Evolutionary conservation across 2,888 invertebrate species (phyloP).

Genomic region (Phania funesta): DNA sequence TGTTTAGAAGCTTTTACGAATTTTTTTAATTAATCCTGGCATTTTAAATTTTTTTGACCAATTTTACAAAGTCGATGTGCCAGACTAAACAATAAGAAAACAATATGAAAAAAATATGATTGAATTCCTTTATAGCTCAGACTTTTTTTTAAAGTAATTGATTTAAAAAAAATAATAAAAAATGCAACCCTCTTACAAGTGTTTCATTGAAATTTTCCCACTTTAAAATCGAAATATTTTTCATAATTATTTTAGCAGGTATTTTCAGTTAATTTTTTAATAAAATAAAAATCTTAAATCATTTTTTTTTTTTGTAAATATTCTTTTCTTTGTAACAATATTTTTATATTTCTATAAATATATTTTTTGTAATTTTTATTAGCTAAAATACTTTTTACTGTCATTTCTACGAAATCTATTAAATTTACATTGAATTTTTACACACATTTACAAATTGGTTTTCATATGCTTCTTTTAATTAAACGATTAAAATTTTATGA

Average conservation of each 20-base stretch:
- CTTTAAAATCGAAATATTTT: neutral
- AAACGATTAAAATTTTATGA: constrained; percentile 22
- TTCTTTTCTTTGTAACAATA: constrained; percentile 3
- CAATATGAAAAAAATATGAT: too few relatives aligned
- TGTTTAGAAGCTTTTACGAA: too few relatives aligned
- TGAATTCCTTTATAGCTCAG: neutral
- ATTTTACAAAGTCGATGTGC: too few relatives aligned
- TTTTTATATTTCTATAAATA: neutral
- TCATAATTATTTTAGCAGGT: constrained; percentile 2
- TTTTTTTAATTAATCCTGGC: too few relatives aligned
- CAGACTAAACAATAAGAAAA: too few relatives aligned
- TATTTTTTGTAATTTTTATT: constrained; percentile 1
- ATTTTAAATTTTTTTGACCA: too few relatives aligned
- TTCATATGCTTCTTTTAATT: constrained; percentile 8
- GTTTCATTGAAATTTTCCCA: neutral
- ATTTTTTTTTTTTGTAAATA: neutral
- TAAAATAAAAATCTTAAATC: neutral
- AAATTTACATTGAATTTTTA: constrained; percentile 58
- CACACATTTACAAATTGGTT: constrained; percentile 56
- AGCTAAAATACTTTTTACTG: neutral
- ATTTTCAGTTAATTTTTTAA: constrained; percentile 1
- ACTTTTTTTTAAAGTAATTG: too few relatives aligned
- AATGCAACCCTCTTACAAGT: neutral
- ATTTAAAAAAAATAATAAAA: too few relatives aligned
- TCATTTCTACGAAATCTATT: constrained; percentile 16